These are phyloP conservation scores for Synergus umbraculus DNA, from an alignment of 2,888 invertebrate species.

Conservation along the genomic window DNA sequence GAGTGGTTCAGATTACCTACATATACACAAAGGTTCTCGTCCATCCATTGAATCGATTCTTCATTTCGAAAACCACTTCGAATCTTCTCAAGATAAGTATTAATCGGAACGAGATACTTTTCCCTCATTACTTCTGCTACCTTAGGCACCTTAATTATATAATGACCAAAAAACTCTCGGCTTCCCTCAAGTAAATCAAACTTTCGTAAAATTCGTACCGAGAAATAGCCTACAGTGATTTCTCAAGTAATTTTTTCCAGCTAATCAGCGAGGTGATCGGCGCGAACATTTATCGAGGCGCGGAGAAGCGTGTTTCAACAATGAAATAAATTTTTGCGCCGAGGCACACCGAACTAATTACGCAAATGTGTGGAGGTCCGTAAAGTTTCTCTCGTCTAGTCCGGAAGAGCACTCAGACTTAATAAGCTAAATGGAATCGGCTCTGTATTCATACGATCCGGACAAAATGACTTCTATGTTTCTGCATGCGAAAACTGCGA, in stretches of 20 bases:
- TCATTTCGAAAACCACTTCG: not conserved
- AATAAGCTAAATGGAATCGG: conserved; percentile 37
- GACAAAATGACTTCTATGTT: not conserved
- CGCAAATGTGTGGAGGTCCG: conserved; percentile 23
- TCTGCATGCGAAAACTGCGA: not conserved
- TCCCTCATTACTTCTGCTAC: too few species aligned
- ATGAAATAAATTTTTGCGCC: conserved; percentile 11
- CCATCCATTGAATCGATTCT: not conserved
- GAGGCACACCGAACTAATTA: conserved; percentile 26
- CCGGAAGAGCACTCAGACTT: conserved; percentile 25
- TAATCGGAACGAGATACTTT: too few species aligned
- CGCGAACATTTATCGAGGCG: conserved; percentile 16
- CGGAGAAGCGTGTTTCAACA: conserved; percentile 25
- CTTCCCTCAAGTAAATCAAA: not conserved
- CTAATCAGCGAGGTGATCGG: conserved; percentile 24
- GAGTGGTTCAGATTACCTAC: not conserved
- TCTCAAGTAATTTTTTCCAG: not conserved
- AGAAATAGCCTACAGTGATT: conserved; percentile 2
- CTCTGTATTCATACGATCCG: not conserved
- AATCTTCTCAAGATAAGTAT: too few species aligned
- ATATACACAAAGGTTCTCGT: not conserved
- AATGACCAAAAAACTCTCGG: conserved; percentile 11
- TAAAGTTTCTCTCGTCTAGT: conserved; percentile 27
- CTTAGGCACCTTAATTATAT: not conserved
- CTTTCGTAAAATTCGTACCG: conserved; percentile 21